Conservation (phyloP, 1,140 invertebrate species). For the Temnothorax curvispinosus region DNA sequence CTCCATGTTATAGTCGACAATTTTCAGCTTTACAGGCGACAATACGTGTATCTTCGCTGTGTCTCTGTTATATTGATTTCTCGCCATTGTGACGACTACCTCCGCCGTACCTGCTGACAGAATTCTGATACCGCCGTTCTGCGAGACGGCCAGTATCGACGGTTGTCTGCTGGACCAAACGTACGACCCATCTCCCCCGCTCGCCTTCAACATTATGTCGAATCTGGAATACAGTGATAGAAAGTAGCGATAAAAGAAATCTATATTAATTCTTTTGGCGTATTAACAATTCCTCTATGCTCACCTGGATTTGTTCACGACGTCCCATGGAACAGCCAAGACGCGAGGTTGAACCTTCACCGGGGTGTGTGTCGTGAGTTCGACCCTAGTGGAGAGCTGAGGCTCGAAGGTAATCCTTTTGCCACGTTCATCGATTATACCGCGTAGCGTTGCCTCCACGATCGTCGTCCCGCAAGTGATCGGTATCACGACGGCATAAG, state of each 20-base stretch:
- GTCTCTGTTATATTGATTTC: constrained; percentile 89
- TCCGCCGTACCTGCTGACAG: constrained; percentile 87
- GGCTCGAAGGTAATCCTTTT: constrained; percentile 80
- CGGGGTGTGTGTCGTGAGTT: constrained; percentile 90
- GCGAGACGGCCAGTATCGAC: constrained; percentile 88
- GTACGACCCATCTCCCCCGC: constrained; percentile 91
- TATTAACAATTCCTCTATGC: background rate
- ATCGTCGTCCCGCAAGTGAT: constrained; percentile 87
- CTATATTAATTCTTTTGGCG: background rate
- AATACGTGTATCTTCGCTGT: constrained; percentile 87
- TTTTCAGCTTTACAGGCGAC: constrained; percentile 89
- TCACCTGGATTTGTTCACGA: constrained; percentile 87
- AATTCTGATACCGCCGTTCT: constrained; percentile 88
- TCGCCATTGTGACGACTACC: constrained; percentile 88
- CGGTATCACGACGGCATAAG: constrained; percentile 89
- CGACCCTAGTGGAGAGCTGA: constrained; percentile 86
- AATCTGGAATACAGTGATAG: constrained; percentile 81
- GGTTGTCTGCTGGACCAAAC: constrained; percentile 89
- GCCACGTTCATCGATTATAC: constrained; percentile 84
- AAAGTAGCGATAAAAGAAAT: background rate
- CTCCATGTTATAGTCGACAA: constrained; percentile 90
- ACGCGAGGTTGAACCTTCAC: constrained; percentile 88
- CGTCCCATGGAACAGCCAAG: constrained; percentile 92
- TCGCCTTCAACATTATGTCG: constrained; percentile 88
- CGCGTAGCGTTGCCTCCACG: constrained; percentile 87